A percentile compares a stretch with the other conserved stretches of the same genome.
phyloP scores from a whole-genome alignment of 2,113 vertebrate species.

The Platysternon megacephalum region DNA sequence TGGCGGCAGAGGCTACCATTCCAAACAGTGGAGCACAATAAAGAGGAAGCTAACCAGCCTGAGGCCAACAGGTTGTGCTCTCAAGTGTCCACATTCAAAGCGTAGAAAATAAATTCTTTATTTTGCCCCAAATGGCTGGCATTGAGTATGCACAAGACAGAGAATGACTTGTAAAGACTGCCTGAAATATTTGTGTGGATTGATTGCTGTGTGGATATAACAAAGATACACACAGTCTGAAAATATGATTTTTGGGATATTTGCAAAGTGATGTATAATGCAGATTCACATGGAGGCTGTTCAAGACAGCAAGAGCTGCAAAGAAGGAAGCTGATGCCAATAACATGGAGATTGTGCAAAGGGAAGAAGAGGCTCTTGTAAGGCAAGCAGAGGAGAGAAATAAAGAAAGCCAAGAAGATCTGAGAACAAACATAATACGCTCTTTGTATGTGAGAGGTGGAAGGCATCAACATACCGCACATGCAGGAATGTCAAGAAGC shows the following conservation, averaged over 20 bases:
- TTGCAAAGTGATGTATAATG: too few relatives aligned
- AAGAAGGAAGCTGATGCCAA: neutral
- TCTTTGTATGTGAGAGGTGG: neutral
- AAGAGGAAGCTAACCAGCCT: neutral
- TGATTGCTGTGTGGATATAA: too few relatives aligned
- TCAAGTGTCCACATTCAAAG: neutral
- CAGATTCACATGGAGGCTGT: too few relatives aligned
- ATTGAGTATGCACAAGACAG: accelerated
- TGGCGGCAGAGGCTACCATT: neutral
- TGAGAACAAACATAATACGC: neutral
- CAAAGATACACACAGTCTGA: too few relatives aligned
- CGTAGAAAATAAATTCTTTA: neutral
- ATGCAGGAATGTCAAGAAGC: neutral
- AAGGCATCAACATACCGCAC: neutral
- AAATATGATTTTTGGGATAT: too few relatives aligned
- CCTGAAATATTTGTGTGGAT: too few relatives aligned
- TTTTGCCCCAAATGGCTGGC: neutral
- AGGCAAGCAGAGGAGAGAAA: neutral
- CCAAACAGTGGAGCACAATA: neutral
- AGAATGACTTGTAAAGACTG: too few relatives aligned
- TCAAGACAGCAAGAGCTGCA: too few relatives aligned
- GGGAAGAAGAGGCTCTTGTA: neutral
- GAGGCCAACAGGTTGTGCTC: neutral
- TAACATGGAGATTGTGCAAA: neutral
- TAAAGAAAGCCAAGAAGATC: neutral